Evolutionary conservation across 2,113 vertebrate species (phyloP), one percentile per base, ranked within the genome.

Genomic region (Tupaia chinensis): DNA sequence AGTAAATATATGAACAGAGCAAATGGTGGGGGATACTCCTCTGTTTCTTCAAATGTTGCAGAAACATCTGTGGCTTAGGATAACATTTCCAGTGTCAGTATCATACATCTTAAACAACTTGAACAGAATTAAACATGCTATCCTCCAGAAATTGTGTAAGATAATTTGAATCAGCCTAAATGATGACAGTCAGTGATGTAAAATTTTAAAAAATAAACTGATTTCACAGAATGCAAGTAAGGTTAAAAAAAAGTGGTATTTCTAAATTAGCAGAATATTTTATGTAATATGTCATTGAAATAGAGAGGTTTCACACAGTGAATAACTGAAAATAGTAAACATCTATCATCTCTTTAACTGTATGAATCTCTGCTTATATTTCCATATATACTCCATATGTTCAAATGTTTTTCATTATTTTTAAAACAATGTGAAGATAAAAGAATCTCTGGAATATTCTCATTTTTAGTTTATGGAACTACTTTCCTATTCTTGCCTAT

Each of bases 241-340:
- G 44, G 44, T 44, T 44, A 44, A 66, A 56, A 70, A 82, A 90
- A 90, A 61, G 17, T 12, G 72, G 9, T 27, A 1, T 61, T 94
- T 83, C 25, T 93, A 83, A 89, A 78, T 77, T 65, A 56, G n/a
- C 22, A 54, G 72, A n/a, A 58, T 93, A 72, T 69, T 60, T 94
- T 44, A 66, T 87, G 3, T 66, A 34, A 23, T 34, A n/a, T 72
- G 15, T 5, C 74, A 9, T 85, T 72, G 19, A 65, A 69, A 23
- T 63, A 58, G 8, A 61, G 12, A 80, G 56, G 7, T 69, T 20
- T 69, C 83, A 54, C 4, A 27, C 68, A 87, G 54, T 87, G 34
- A 56, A 93, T 87, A 61, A 74, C 68, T 85, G 73, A 25, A 32
- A 85, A 61, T 73, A 87, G 22, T 66, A 73, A 66, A 68, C 5